Base-by-base conservation (phyloP, 2,888 invertebrate genomes). In the Drosophila buzzatii region DNA sequence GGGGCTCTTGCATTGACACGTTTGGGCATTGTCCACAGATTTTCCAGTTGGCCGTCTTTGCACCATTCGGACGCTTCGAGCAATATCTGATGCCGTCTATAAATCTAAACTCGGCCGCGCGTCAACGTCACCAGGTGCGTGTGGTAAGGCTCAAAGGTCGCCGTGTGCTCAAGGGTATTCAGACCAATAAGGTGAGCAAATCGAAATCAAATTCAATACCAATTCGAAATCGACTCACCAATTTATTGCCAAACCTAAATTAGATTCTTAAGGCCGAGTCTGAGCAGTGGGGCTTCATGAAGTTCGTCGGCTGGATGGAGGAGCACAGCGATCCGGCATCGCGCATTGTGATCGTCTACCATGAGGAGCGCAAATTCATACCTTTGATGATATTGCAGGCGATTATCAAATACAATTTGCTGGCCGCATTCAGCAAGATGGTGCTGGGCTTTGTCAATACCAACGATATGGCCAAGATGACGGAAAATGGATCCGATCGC, bases 291-390 rank as follows among this genome's bases (percentile, higher is more conserved):
- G 39, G 5, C 9, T 53, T 53, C 9, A n/a, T 3, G n/a, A 53
- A 39, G n/a, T 39, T 53, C 10, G 7, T 53, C 2, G 3, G 0
- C 5, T 53, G 23, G 23, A n/a, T 53, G 23, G 23, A 23, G 16
- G 37, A 53, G 53, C 53, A 53, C 37, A 53, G 23, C 16, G 10
- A 1, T 1, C 2, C 1, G 1, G 7, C 1, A 9, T 0, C 20
- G 23, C 14, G 7, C 37, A 53, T 39, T 53, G 23, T 53, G 23
- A 9, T 53, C 3, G 3, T 16, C 16, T 53, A 37, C 9, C 53
- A 53, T 5, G 53, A 53, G 53, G 37, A 53, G 10, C 53, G 37
- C 23, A 53, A 53, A 4, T 53, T 53, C 9, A 39, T 53, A n/a
- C 53, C 53, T 0, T 4, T 53, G 20, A 53, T 53, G 53, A 16